Conservation (phyloP, 2,888 invertebrate genomes). For the Diaphora mendica region DNA sequence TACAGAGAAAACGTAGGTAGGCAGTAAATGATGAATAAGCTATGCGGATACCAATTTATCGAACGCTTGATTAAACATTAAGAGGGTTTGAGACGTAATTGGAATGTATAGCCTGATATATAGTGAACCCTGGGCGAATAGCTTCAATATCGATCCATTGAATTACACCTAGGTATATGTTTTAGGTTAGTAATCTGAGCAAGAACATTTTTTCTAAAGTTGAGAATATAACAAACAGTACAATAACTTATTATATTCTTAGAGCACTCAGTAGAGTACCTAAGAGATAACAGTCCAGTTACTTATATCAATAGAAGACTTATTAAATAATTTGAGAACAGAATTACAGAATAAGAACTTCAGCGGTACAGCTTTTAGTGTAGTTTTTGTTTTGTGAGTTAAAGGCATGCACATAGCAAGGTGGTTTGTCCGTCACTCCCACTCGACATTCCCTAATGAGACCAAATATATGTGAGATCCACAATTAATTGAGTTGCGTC, state of each 20-base stretch:
- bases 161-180: neutral
- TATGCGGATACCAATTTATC: constrained; percentile 28
- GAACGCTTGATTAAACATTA: constrained; percentile 31
- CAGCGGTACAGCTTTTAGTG: neutral
- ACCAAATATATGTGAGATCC: neutral
- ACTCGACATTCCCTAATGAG: neutral
- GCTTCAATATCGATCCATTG: constrained; percentile 11
- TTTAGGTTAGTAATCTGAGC: neutral
- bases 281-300: neutral
- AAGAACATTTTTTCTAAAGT: neutral
- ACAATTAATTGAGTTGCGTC: too few species aligned
- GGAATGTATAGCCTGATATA: constrained; percentile 20
- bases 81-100: constrained; percentile 33
- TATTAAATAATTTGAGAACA: neutral
- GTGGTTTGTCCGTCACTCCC: neutral
- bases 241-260: neutral
- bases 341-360: neutral
- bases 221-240: neutral
- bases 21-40: constrained; percentile 30
- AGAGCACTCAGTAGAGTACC: neutral
- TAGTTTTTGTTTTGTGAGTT: neutral
- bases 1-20: constrained; percentile 17
- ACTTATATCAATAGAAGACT: neutral
- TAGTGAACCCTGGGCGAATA: constrained; percentile 9
- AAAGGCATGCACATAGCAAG: neutral